A percentile compares a stretch with the other conserved stretches of the same genome.
phyloP scores from a whole-genome alignment of 2,113 vertebrate genomes.

The Megaceryle maxima region DNA sequence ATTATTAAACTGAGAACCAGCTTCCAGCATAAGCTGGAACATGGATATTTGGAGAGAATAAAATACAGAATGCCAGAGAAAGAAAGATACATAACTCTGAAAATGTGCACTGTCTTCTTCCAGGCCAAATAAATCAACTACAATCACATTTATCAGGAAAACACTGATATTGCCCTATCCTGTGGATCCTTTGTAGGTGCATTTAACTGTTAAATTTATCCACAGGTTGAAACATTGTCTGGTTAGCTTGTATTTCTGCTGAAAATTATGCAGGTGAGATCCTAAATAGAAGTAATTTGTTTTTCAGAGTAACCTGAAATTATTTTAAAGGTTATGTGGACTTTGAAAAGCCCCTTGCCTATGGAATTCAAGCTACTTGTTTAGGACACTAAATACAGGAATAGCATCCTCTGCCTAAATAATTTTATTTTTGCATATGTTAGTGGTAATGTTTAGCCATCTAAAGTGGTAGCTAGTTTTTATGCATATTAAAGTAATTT shows the following conservation, averaged over 20 bases:
- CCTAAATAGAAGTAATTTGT: background rate
- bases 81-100: background rate
- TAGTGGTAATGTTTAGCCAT: background rate
- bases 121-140: background rate
- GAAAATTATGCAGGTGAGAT: background rate
- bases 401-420: background rate
- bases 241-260: background rate
- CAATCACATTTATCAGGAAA: background rate
- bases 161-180: background rate
- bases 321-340: background rate
- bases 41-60: background rate
- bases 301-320: background rate
- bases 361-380: background rate
- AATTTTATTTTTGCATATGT: background rate
- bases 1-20: background rate
- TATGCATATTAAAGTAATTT: background rate
- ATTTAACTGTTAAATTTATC: background rate
- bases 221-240: background rate
- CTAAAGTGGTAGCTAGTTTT: background rate
- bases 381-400: background rate
- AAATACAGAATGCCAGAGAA: background rate
- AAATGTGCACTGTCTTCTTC: background rate
- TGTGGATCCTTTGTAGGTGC: background rate
- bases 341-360: background rate
- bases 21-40: background rate